Evolutionary conservation across 2,888 invertebrate species (phyloP), one percentile per base, ranked within the genome.

Genomic region (Trachelus iudaicus): DNA sequence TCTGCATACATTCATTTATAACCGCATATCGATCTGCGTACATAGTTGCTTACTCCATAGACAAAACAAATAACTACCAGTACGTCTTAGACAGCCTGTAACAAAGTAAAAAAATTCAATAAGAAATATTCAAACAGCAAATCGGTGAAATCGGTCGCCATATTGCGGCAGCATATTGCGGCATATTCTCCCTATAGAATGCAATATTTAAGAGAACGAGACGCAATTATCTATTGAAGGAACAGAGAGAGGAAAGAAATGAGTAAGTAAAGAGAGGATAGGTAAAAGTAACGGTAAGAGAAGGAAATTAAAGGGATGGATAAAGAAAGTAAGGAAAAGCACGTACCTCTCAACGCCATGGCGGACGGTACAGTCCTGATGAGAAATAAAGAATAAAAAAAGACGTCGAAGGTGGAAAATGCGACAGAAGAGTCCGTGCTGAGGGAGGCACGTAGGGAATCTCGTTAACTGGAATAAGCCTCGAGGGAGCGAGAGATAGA

Each of bases 341-440:
- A 56, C 56, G 56, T 56, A 23, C 56, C 56, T 56, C 23, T 56
- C 23, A 9, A 23, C 23, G 56, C 56, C 56, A 23, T 23, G 56
- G 56, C 2, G 56, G 0, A 56, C 56, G 40, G 40, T 40, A 15
- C 40, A 40, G 2, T 15, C 40, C 15, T 40, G 40, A 40, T 40
- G 40, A 40, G 15, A 40, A 40, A 15, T 15, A 56, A 56, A 56
- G 15, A 23, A 23, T 6, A 40, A 56, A 56, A 56, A 56, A 56
- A 6, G 9, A 56, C 23, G 56, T 23, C 56, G 56, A 56, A 23
- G 56, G 69, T 77, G 75, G 81, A 79, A 81, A 84, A 83, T 81
- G 84, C 83, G 81, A 80, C 75, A 23, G 56, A 73, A 73, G 81
- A 81, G 78, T 81, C 78, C 79, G 79, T 83, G 84, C 80, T 81